Evolutionary conservation across 2,888 invertebrate genomes (phyloP), one percentile per base, ranked within the genome.

Genomic region (Atherix ibis): DNA sequence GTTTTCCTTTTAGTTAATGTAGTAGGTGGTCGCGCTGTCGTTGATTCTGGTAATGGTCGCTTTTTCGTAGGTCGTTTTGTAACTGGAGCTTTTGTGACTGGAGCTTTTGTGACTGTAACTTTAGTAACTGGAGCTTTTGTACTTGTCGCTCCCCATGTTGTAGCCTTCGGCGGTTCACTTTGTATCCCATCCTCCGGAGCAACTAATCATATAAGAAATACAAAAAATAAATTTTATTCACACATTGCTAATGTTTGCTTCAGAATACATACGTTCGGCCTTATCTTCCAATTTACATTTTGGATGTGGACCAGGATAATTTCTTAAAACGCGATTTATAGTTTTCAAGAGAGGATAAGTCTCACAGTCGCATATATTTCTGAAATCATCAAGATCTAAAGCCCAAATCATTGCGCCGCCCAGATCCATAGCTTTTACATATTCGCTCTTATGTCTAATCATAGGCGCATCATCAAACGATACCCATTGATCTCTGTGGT

Each of bases 321-420:
- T 71, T 39, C 85, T 65, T 4, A 88, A 62, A 0, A 85, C 82
- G 44, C 82, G 64, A 52, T 88, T 87, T 47, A 88, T 80, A 1
- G 81, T 82, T 39, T 71, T 70, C 2, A 89, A 57, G 19, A 89
- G 60, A 1, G 88, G 88, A 50, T 78, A 82, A 15, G 75, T 70
- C 43, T 87, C 88, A 49, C 88, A 88, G 6, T 71, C 73, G 47
- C 88, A 88, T 36, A 70, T 63, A 44, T 84, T 80, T 41, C 72
- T 75, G 51, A 88, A 88, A 55, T 89, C 88, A 49, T 89, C 88
- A 35, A 88, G 61, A 56, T 88, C 88, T 10, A 88, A 61, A 0
- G 88, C 81, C 88, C 88, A 89, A 15, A 85, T 75, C 87, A 88
- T 88, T 27, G 78, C 78, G 22, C 88, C 88, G 12, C 79, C 88